phyloP scores from a whole-genome alignment of 2,888 invertebrate genomes.

The Diarsia rubi region DNA sequence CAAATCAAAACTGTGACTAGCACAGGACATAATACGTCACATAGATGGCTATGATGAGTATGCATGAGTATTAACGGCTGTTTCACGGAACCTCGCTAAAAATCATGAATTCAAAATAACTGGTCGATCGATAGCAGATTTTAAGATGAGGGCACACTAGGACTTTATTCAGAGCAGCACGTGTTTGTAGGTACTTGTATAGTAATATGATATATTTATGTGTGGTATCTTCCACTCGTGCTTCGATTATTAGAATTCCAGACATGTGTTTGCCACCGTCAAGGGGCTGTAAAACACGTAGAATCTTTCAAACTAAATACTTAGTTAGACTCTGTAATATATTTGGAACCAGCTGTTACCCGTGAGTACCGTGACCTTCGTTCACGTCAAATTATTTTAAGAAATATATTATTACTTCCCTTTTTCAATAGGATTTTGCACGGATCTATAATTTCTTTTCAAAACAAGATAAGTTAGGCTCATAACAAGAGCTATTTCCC shows the following conservation, averaged over 20 bases:
- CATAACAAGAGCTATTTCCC: no score
- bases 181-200: background rate
- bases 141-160: slow-evolving; percentile 13
- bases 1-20: background rate
- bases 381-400: no score
- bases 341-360: background rate
- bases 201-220: background rate
- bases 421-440: no score
- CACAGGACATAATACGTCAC: background rate
- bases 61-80: slow-evolving; percentile 3
- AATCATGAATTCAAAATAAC: slow-evolving; percentile 62
- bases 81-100: slow-evolving; percentile 17
- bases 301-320: background rate
- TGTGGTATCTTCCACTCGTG: background rate
- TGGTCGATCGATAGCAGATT: slow-evolving; percentile 56
- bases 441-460: no score
- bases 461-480: no score
- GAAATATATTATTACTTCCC: no score
- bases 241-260: background rate
- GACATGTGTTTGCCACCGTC: background rate
- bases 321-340: no score
- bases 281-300: background rate
- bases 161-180: background rate
- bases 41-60: background rate
- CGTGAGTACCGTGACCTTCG: no score